Percentiles rank a stretch among this genome's conserved stretches.
These are phyloP conservation scores for Ennomos fuscantarius DNA, from an alignment of 2,888 invertebrate species.

Conservation along the genomic window DNA sequence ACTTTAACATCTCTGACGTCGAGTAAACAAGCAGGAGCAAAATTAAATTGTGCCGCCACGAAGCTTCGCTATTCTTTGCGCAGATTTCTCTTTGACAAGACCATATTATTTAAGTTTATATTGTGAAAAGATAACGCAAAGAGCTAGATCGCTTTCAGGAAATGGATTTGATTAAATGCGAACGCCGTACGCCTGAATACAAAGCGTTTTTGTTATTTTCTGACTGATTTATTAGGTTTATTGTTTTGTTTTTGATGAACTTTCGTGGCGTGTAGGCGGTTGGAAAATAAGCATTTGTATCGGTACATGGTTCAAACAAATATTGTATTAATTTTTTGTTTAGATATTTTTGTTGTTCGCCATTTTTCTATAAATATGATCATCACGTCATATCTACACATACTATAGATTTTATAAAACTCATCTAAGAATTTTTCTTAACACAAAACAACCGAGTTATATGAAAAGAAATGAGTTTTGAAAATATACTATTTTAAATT, in stretches of 20 bases:
- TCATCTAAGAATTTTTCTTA: no score
- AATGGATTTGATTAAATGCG: constrained; percentile 35
- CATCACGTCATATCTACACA: no score
- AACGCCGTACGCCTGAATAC: constrained; percentile 16
- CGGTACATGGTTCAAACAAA: no score
- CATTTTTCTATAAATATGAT: no score
- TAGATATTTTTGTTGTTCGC: no score
- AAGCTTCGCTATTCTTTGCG: constrained; percentile 47
- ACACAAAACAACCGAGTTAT: no score
- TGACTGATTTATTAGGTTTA: constrained; percentile 22
- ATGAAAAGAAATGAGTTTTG: no score
- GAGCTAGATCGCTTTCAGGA: constrained; percentile 31
- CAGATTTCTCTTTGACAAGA: constrained; percentile 47
- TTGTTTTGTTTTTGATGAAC: constrained; percentile 14
- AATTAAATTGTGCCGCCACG: constrained; percentile 56
- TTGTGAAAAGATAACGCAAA: constrained; percentile 41
- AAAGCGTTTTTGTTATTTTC: constrained; percentile 24
- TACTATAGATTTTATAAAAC: no score
- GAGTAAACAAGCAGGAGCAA: constrained; percentile 49
- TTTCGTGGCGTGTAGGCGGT: background rate
- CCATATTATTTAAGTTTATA: constrained; percentile 45
- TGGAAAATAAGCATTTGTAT: background rate
- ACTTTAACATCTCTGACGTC: constrained; percentile 47
- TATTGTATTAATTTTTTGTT: no score
- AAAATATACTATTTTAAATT: no score